Conservation (phyloP, 1,140 invertebrate genomes). For the Penaeus vannamei region DNA sequence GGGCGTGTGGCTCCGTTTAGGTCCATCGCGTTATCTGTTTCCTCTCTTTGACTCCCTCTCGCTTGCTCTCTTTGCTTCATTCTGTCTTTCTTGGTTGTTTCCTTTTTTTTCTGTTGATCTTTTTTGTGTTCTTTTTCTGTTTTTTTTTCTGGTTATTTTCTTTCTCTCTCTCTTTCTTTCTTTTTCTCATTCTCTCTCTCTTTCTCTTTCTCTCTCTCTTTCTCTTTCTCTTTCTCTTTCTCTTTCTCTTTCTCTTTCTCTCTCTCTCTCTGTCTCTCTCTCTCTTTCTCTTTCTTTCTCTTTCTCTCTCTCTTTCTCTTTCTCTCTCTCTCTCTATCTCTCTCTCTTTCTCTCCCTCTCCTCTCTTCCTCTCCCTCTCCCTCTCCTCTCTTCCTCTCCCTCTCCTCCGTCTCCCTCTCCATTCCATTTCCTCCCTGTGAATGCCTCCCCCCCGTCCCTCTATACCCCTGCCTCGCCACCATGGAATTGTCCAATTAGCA, state of each 20-base stretch:
- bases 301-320: neutral
- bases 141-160: too few species aligned
- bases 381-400: neutral
- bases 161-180: neutral
- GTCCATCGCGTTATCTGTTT: too few species aligned
- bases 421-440: too few species aligned
- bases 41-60: neutral
- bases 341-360: neutral
- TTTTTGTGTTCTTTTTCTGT: too few species aligned
- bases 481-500: too few species aligned
- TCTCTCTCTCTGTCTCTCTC: neutral
- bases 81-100: neutral
- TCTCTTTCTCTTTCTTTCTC: neutral
- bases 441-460: neutral
- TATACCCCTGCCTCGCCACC: neutral
- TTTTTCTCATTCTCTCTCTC: neutral
- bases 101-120: neutral
- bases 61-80: neutral
- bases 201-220: neutral
- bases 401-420: neutral
- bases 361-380: neutral
- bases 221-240: constrained; percentile 17
- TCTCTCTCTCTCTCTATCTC: neutral
- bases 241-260: constrained; percentile 12
- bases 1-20: too few species aligned